Percentiles rank a stretch among this genome's conserved stretches.
Conservation (phyloP, 2,797 vertebrate genomes). For the Glyptemys insculpta region DNA sequence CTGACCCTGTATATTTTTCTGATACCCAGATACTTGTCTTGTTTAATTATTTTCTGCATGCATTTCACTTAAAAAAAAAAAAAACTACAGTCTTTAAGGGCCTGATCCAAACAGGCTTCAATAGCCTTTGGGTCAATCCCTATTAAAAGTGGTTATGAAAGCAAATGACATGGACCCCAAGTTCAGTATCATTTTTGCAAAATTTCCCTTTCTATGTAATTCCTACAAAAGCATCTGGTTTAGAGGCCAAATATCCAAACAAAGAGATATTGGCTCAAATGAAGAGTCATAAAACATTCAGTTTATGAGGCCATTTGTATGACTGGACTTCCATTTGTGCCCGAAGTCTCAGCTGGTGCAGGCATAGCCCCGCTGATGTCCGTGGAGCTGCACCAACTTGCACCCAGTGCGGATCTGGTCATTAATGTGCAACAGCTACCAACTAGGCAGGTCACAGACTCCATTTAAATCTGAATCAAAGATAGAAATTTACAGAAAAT, state of each 20-base stretch:
- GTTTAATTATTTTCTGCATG: background rate
- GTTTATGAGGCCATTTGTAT: background rate
- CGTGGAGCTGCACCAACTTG: background rate
- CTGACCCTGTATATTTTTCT: background rate
- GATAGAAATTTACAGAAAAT: accelerated
- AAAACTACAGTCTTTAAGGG: background rate
- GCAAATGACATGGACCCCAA: background rate
- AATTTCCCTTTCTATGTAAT: background rate
- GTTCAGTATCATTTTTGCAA: background rate
- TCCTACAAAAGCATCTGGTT: background rate
- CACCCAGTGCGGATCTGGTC: background rate
- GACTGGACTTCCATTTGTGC: background rate
- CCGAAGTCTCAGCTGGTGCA: background rate
- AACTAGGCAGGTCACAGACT: background rate
- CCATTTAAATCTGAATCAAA: background rate
- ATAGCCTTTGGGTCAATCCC: background rate
- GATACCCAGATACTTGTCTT: background rate
- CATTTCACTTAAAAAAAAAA: background rate
- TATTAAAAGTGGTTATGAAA: background rate
- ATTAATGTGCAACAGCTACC: background rate
- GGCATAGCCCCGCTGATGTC: background rate
- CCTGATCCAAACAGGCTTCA: background rate
- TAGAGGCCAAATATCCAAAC: background rate
- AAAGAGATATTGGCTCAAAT: background rate
- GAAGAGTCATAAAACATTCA: background rate